Evolutionary conservation across 2,113 vertebrate species (phyloP), one percentile per base, ranked within the genome.

Genomic region (Vulpes lagopus): DNA sequence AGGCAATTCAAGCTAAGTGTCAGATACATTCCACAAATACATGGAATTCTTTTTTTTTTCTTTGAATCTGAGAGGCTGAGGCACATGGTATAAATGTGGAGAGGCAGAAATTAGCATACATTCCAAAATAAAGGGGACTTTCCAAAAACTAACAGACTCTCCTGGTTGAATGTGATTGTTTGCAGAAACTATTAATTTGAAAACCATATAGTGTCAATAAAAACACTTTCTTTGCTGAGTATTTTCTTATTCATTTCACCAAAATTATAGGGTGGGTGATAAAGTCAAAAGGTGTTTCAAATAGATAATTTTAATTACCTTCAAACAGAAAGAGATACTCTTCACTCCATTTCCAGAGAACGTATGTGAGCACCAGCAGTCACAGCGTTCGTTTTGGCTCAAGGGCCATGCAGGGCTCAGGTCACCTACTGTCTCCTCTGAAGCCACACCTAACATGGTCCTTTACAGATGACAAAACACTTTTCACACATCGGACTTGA

Each of bases 21-120:
- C 95, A 95, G 88, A 80, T 69, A 20, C 62, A 93, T 97, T 97
- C 94, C 95, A 74, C 5, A 91, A 64, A 95, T 91, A 97, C 12
- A 19, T 53, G 65, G 82, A 64, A 69, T 92, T 55, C 53, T 88
- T 84, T 79, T 85, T 76, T 35, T 51, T 88, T 84, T 57, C 1
- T 5, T 78, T 93, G 38, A 76, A 80, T 83, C 71, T 76, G 15
- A 16, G 49, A 80, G 64, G 8, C 60, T 79, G 74, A 94, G 43
- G 88, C 59, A 94, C 82, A 23, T 7, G 17, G 43, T 30, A 20
- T 69, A 91, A 94, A 95, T 69, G 62, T 88, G 69, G 17, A 8
- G 22, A 88, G 84, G 85, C 49, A 91, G 86, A 90, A 96, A 95
- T 91, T 38, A 89, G 60, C 53, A 49, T 27, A 62, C 30, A 89